phyloP scores from a whole-genome alignment of 2,888 invertebrate genomes.

The Amitus sp. region DNA sequence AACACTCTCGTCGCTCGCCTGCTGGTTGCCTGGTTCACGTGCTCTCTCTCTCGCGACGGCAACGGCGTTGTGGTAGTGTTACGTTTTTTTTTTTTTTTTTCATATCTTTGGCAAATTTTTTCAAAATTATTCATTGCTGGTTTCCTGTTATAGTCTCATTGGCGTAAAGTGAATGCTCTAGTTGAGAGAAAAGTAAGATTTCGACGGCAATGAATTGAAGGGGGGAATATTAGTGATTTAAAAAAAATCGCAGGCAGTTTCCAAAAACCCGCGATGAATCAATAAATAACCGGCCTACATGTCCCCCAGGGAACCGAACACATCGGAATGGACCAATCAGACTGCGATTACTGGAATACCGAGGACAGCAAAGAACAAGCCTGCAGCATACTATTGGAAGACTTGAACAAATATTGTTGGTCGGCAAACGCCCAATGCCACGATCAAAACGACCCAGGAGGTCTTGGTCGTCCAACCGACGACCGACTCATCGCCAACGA shows the following conservation, averaged over 20 bases:
- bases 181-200: too few relatives aligned
- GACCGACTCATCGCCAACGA: conserved; percentile 65
- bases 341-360: conserved; percentile 76
- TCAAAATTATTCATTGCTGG: too few relatives aligned
- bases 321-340: conserved; percentile 71
- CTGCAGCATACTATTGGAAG: conserved; percentile 73
- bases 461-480: conserved; percentile 66
- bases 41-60: conserved; percentile 54
- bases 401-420: conserved; percentile 88
- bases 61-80: conserved; percentile 37
- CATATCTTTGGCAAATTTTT: too few relatives aligned
- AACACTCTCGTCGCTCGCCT: conserved; percentile 60
- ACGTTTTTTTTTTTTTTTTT: background rate
- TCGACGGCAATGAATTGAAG: too few relatives aligned
- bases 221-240: too few relatives aligned
- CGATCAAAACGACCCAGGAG: conserved; percentile 67
- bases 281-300: too few relatives aligned
- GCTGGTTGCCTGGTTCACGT: too few relatives aligned
- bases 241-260: too few relatives aligned
- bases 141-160: too few relatives aligned
- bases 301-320: conserved; percentile 62
- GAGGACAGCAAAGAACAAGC: conserved; percentile 57
- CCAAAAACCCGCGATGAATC: background rate
- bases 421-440: conserved; percentile 54
- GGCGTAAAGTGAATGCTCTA: too few relatives aligned